phyloP scores from a whole-genome alignment of 2,113 vertebrate genomes.

The Entosphenus tridentatus region DNA sequence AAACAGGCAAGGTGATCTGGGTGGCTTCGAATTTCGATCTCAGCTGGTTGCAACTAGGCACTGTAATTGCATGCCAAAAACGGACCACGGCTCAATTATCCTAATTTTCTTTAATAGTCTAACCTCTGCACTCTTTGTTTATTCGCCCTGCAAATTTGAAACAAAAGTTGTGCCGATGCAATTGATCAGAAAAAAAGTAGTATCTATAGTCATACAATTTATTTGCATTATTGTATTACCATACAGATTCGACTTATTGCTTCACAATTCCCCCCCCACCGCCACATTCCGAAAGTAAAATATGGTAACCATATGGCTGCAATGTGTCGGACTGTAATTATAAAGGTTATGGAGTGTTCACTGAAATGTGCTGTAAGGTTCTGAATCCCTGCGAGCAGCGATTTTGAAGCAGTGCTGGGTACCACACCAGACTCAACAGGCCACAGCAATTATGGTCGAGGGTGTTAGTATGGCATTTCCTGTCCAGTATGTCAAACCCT shows the following conservation, averaged over 20 bases:
- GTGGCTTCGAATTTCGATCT: slow-evolving; percentile 5
- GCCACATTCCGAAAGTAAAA: background rate
- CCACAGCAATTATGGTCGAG: background rate
- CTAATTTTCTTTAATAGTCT: slow-evolving; percentile 6
- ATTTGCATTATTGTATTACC: background rate
- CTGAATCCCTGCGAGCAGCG: background rate
- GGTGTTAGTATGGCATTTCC: slow-evolving; percentile 1
- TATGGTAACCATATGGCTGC: background rate
- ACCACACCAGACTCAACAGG: background rate
- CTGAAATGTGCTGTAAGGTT: slow-evolving; percentile 1
- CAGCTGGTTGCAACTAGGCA: slow-evolving; percentile 6
- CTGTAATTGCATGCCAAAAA: slow-evolving; percentile 7
- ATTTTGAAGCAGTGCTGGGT: background rate
- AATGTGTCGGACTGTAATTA: background rate
- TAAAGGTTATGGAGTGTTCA: background rate
- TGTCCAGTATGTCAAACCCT: background rate
- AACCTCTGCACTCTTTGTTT: slow-evolving; percentile 5
- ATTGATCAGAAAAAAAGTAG: background rate
- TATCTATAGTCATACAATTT: background rate
- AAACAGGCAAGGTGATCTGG: slow-evolving; percentile 4
- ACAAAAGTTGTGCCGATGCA: slow-evolving; percentile 2
- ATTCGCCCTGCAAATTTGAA: slow-evolving; percentile 4
- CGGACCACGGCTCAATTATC: background rate
- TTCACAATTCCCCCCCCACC: background rate
- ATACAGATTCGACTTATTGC: background rate